Evolutionary conservation across 2,888 invertebrate genomes (phyloP).

Genomic region (Lycaena phlaeas): DNA sequence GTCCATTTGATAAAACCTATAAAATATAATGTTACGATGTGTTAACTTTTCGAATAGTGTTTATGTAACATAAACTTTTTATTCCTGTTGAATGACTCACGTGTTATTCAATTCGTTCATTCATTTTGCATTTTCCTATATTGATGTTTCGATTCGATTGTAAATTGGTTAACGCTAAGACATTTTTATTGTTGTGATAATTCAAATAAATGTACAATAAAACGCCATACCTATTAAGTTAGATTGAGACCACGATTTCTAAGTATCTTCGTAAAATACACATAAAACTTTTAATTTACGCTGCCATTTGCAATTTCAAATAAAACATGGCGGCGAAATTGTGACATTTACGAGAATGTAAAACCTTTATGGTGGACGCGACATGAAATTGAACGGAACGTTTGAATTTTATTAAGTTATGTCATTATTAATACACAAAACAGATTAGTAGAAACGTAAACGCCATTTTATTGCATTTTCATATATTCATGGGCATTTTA

Average conservation of each 20-base stretch:
- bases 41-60: too few species aligned
- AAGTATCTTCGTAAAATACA: constrained; percentile 31
- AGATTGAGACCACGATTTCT: constrained; percentile 27
- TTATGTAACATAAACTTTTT: too few species aligned
- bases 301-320: constrained; percentile 26
- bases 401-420: neutral
- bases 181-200: too few species aligned
- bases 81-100: too few species aligned
- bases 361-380: constrained; percentile 19
- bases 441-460: neutral
- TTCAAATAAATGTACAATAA: constrained; percentile 4
- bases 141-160: too few species aligned
- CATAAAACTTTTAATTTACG: constrained; percentile 34
- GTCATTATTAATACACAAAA: neutral
- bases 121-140: too few species aligned
- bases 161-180: too few species aligned
- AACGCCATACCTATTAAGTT: neutral
- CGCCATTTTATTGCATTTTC: neutral
- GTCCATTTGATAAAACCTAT: too few species aligned
- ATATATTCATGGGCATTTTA: neutral
- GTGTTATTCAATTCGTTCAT: too few species aligned
- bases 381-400: neutral
- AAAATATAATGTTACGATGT: too few species aligned
- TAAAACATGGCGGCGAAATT: constrained; percentile 25
- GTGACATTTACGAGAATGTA: constrained; percentile 26